These are phyloP conservation scores for Automeris io DNA, from an alignment of 2,888 invertebrate species.

Conservation along the genomic window DNA sequence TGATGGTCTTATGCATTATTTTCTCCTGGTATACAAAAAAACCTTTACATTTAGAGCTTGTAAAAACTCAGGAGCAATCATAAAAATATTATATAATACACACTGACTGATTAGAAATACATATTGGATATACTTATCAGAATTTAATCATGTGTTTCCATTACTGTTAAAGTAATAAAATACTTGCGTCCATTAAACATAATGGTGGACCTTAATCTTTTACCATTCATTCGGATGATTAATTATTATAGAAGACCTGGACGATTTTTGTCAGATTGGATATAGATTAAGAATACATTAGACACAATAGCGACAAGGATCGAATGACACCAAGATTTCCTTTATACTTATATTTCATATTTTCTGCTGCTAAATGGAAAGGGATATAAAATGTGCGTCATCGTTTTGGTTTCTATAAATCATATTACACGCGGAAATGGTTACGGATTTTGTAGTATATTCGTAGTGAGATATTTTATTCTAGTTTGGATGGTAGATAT, in stretches of 20 bases:
- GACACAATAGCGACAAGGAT: slow-evolving; percentile 16
- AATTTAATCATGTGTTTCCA: neutral
- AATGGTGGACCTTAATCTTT: slow-evolving; percentile 6
- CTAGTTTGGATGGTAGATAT: no score
- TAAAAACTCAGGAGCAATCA: no score
- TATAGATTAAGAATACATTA: slow-evolving; percentile 24
- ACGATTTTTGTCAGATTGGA: slow-evolving; percentile 16
- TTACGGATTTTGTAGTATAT: no score
- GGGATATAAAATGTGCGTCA: neutral
- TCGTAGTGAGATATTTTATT: no score
- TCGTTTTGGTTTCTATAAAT: neutral
- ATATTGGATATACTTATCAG: no score
- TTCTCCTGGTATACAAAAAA: no score
- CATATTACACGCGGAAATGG: no score
- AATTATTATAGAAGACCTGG: slow-evolving; percentile 5
- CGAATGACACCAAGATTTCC: slow-evolving; percentile 11
- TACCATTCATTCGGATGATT: slow-evolving; percentile 7
- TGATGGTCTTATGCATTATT: no score
- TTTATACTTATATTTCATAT: slow-evolving; percentile 13
- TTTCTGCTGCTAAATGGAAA: slow-evolving; percentile 7
- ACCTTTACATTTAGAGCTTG: no score
- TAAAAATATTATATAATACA: no score
- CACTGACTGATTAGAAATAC: no score
- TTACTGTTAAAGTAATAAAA: neutral
- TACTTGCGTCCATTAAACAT: neutral